Base-by-base conservation (phyloP, 2,888 invertebrate genomes). In the Meta bourneti region DNA sequence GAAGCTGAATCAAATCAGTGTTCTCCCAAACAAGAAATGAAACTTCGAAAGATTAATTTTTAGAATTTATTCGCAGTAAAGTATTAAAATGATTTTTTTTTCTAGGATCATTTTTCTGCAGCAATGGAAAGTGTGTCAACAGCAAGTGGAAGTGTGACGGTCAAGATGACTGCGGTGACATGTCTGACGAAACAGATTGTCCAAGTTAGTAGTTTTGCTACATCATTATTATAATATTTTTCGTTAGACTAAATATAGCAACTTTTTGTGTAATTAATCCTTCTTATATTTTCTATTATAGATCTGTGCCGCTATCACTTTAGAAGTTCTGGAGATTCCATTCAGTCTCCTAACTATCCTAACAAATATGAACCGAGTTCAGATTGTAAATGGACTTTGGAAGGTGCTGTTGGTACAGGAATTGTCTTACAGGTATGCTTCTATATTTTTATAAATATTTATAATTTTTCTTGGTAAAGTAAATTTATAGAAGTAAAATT, bases 301-400 rank as follows among this genome's bases (percentile, higher is more conserved):
- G 96, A 96, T 85, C 97, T 97, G 94, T 98, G 98, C 94, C 97
- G 98, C 94, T 98, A 96, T 95, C 98, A 98, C 94, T 97, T 98
- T 96, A 98, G 98, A 87, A 98, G 98, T 94, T 98, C 98, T 94
- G 98, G 98, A 51, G 98, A 98, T 95, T 98, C 98, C 7, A 97
- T 99, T 20, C 98, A 98, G 95, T 98, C 98, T 93, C 98, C 98
- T 1, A 98, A 97, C 95, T 99, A 98, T 95, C 99, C 99, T 6
- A 98, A 98, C 94, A 98, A 98, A 94, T 99, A 99, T 95, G 97
- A 97, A 93, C 96, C 98, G 6, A 96, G 98, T 93, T 97, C 98
- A 93, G 98, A 98, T 95, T 99, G 99, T 95, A 98, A 98, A 95
- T 99, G 99, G 98, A 98, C 98, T 0, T 96, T 99, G 93, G 99